Conservation (phyloP, 2,797 vertebrate genomes). For the Parauchenoglanis punctatus region DNA sequence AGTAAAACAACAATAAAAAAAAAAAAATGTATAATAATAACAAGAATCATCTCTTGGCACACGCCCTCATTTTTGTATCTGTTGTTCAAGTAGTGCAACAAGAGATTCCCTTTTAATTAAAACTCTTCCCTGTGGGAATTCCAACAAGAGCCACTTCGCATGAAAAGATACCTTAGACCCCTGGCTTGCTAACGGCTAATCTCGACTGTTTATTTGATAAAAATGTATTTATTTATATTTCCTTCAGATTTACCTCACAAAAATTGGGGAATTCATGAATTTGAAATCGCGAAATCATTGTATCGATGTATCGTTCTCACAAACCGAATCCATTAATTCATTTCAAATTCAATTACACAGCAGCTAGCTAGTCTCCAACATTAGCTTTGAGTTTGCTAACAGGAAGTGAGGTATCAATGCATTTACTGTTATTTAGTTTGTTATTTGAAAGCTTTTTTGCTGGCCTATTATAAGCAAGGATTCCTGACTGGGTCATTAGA, state of each 20-base stretch:
- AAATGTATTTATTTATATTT: neutral
- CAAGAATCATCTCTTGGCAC: conserved; percentile 1
- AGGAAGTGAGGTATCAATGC: neutral
- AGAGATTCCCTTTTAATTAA: conserved; percentile 13
- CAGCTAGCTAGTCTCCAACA: neutral
- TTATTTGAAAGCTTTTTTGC: neutral
- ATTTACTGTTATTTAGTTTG: neutral
- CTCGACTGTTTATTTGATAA: too few species aligned
- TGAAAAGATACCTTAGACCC: neutral
- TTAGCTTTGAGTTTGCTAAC: conserved; percentile 1
- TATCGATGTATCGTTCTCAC: neutral
- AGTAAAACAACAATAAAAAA: neutral
- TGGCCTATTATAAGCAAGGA: neutral
- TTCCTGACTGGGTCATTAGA: neutral
- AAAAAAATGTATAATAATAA: neutral
- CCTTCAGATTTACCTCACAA: neutral
- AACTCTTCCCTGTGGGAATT: conserved; percentile 3
- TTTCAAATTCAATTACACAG: neutral
- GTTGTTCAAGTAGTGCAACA: conserved; percentile 36
- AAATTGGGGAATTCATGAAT: neutral
- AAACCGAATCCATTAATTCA: neutral
- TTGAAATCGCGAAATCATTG: neutral
- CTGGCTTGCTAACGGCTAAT: neutral
- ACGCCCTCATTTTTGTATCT: neutral
- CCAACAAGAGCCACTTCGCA: neutral